These are phyloP conservation scores for Carposina sasakii DNA, from an alignment of 1,140 invertebrate genomes.

Conservation along the genomic window DNA sequence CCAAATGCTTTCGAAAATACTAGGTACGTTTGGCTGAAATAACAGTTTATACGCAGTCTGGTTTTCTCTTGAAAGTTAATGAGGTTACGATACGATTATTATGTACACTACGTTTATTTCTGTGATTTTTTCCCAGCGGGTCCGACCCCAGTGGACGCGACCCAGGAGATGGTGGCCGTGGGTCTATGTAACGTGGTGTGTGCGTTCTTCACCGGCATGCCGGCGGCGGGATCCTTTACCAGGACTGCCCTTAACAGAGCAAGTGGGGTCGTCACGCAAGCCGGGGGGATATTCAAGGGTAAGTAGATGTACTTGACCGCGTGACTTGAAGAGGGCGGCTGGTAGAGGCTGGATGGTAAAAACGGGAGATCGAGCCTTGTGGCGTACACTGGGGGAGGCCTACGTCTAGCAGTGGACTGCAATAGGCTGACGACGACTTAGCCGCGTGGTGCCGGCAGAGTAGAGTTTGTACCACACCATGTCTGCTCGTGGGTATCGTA, in stretches of 20 bases:
- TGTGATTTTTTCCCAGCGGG: slow-evolving; percentile 72
- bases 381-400: too few relatives aligned
- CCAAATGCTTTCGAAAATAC: too few relatives aligned
- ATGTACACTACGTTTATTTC: too few relatives aligned
- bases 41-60: too few relatives aligned
- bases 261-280: slow-evolving; percentile 88
- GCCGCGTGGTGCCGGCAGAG: too few relatives aligned
- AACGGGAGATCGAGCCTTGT: background rate
- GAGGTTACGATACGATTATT: too few relatives aligned
- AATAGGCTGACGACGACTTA: too few relatives aligned
- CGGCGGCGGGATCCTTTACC: slow-evolving; percentile 90
- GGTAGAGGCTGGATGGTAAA: background rate
- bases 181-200: slow-evolving; percentile 87
- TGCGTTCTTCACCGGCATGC: slow-evolving; percentile 89
- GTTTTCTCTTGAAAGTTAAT: too few relatives aligned
- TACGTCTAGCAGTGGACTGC: too few relatives aligned
- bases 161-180: slow-evolving; percentile 87
- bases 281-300: slow-evolving; percentile 83
- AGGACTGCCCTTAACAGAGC: slow-evolving; percentile 93
- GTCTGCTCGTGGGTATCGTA: too few relatives aligned
- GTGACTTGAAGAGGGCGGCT: background rate
- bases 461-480: too few relatives aligned
- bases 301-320: background rate
- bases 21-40: too few relatives aligned
- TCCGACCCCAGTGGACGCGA: slow-evolving; percentile 80